Percentiles rank a stretch among this genome's conserved stretches.
phyloP scores from a whole-genome alignment of 1,140 invertebrate species.

The Neodiprion lecontei region DNA sequence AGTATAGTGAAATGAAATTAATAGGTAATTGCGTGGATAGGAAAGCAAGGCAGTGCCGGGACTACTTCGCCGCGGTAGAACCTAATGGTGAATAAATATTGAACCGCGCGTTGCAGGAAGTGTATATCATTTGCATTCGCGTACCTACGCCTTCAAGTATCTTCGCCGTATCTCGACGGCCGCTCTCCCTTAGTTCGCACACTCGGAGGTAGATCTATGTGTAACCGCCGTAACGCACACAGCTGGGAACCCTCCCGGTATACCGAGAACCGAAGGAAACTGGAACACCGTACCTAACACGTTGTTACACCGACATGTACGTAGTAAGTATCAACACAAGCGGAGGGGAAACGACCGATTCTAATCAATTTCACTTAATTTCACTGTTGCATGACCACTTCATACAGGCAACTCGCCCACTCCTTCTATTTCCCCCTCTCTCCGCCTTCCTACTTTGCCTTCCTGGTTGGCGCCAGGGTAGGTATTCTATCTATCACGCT shows the following conservation, averaged over 20 bases:
- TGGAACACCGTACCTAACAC: background rate
- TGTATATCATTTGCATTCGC: constrained; percentile 54
- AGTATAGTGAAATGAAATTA: no score
- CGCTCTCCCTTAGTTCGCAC: background rate
- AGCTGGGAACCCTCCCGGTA: background rate
- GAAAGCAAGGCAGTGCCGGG: constrained; percentile 13
- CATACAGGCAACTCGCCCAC: constrained; percentile 13
- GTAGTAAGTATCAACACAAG: constrained; percentile 4
- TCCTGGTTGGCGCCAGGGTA: background rate
- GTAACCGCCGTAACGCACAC: background rate
- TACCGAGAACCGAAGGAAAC: background rate
- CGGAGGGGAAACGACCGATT: constrained; percentile 32
- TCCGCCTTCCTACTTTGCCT: background rate
- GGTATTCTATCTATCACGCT: constrained; percentile 9
- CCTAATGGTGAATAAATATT: constrained; percentile 7
- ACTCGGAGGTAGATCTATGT: constrained; percentile 6
- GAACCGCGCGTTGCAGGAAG: constrained; percentile 44
- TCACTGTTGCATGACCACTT: constrained; percentile 43
- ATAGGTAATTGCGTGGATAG: no score
- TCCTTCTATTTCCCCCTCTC: background rate
- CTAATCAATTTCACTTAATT: constrained; percentile 52
- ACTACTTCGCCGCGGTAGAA: background rate
- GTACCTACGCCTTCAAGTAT: constrained; percentile 29
- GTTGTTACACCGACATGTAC: background rate
- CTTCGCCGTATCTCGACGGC: background rate